Conservation (phyloP, 2,888 invertebrate genomes). For the Subacronicta megacephala region DNA sequence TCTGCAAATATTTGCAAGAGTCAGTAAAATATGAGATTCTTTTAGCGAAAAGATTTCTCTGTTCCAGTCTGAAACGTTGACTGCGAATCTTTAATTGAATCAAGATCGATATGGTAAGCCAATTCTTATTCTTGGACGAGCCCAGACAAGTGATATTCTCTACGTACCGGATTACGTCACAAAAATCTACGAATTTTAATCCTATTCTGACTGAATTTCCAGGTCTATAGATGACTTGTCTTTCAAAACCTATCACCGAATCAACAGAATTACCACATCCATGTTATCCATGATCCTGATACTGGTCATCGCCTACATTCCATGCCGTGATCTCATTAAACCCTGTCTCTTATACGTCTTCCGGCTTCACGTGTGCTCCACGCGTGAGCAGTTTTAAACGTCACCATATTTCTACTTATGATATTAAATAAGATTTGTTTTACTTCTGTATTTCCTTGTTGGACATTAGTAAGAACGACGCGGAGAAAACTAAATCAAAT, state of each 20-base stretch:
- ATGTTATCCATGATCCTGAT: constrained; percentile 38
- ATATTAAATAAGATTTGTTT: constrained; percentile 32
- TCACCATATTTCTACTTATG: constrained; percentile 27
- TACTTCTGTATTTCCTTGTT: constrained; percentile 24
- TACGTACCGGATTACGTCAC: too few species aligned
- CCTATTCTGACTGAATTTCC: too few species aligned
- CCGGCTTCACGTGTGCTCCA: constrained; percentile 58
- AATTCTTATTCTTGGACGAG: too few species aligned
- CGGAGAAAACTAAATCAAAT: too few species aligned
- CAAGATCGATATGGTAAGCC: too few species aligned
- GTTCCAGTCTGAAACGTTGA: too few species aligned
- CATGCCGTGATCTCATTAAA: constrained; percentile 63
- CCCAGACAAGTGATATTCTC: too few species aligned
- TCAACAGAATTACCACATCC: constrained; percentile 18
- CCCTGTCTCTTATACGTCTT: constrained; percentile 61
- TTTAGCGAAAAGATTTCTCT: too few species aligned
- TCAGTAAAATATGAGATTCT: too few species aligned
- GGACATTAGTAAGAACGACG: not conserved
- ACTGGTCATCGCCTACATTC: constrained; percentile 54
- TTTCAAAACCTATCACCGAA: not conserved
- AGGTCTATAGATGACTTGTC: too few species aligned
- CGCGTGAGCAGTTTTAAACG: constrained; percentile 17
- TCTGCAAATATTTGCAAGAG: not conserved
- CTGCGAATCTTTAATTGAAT: too few species aligned
- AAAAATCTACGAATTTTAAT: too few species aligned